These are phyloP conservation scores for Pollenia labialis DNA, from an alignment of 2,888 invertebrate genomes.

Conservation along the genomic window DNA sequence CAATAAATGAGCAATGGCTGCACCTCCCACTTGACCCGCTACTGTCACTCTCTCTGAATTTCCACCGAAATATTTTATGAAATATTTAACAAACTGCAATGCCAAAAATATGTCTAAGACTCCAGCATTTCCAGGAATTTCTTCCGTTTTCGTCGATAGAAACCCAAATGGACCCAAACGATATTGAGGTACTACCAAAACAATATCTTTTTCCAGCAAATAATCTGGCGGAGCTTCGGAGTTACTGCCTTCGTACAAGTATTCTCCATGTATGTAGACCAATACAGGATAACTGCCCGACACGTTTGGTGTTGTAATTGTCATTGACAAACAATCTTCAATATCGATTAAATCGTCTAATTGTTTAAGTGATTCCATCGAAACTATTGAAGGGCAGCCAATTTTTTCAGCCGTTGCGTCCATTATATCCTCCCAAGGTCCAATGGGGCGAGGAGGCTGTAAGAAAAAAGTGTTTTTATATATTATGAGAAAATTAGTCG, in stretches of 20 bases:
- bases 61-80: constrained; percentile 85
- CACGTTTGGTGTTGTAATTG: constrained; percentile 81
- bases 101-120: constrained; percentile 85
- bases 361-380: constrained; percentile 77
- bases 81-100: constrained; percentile 84
- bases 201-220: constrained; percentile 84
- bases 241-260: constrained; percentile 82
- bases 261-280: constrained; percentile 84
- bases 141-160: constrained; percentile 85
- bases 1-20: constrained; percentile 84
- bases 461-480: background rate
- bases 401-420: constrained; percentile 80
- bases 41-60: constrained; percentile 84
- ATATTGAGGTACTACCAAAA: constrained; percentile 85
- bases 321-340: constrained; percentile 82
- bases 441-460: constrained; percentile 81
- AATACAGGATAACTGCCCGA: constrained; percentile 81
- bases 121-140: constrained; percentile 86
- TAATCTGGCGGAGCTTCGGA: constrained; percentile 83
- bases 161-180: constrained; percentile 85
- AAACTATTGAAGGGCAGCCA: constrained; percentile 82
- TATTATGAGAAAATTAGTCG: background rate
- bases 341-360: constrained; percentile 79
- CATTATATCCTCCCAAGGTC: constrained; percentile 81
- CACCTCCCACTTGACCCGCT: constrained; percentile 86